phyloP scores from a whole-genome alignment of 2,797 vertebrate genomes.

The Mormyrus proboscirostris region DNA sequence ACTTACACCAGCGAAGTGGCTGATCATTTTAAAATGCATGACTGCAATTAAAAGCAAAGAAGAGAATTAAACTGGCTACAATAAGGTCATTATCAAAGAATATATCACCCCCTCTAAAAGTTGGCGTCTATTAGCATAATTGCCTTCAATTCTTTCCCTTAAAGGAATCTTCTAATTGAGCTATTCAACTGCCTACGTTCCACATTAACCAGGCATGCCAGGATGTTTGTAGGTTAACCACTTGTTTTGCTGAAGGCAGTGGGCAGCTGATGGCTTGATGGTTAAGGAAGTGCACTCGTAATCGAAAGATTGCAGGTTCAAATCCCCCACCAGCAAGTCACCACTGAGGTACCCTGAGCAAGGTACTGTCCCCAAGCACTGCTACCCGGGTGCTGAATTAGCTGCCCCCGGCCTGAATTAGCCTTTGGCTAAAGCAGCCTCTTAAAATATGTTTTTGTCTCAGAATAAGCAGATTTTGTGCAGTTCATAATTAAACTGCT shows the following conservation, averaged over 20 bases:
- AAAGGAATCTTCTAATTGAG: background rate
- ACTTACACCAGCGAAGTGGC: background rate
- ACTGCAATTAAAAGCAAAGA: background rate
- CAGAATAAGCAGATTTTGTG: background rate
- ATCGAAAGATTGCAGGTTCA: no score
- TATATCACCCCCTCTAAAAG: background rate
- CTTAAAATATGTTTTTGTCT: background rate
- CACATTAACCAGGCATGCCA: background rate
- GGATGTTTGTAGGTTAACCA: background rate
- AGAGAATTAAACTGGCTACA: background rate
- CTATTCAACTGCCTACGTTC: background rate
- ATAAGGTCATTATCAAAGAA: background rate
- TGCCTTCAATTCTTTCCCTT: background rate
- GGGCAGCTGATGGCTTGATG: no score
- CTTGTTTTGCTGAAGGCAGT: background rate
- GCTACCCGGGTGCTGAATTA: no score
- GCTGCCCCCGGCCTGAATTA: no score
- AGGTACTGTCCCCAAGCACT: no score
- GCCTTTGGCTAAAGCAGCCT: background rate
- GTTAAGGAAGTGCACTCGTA: no score
- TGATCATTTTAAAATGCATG: background rate
- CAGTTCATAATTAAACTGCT: background rate
- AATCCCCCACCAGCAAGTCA: no score
- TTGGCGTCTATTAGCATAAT: background rate
- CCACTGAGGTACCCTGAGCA: no score